phyloP scores from a whole-genome alignment of 1,140 invertebrate species.

The Phocides pigmalion region DNA sequence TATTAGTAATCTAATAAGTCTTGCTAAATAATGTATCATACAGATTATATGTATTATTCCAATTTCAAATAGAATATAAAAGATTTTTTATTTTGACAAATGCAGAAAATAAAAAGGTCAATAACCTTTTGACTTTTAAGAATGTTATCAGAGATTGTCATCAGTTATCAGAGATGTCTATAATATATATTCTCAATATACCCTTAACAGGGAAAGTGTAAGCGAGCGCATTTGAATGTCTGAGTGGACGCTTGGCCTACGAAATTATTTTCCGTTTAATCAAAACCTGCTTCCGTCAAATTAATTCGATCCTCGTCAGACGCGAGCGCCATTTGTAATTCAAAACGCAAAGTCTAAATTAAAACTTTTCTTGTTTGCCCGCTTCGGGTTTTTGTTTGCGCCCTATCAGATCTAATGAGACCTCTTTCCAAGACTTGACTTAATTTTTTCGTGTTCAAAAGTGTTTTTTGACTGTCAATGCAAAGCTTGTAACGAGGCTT shows the following conservation, averaged over 20 bases:
- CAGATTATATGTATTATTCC: no score
- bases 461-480: no score
- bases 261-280: constrained; percentile 57
- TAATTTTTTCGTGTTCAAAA: not conserved
- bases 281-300: constrained; percentile 50
- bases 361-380: constrained; percentile 42
- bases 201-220: constrained; percentile 24
- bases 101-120: no score
- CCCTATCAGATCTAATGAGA: constrained; percentile 8
- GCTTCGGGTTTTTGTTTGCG: constrained; percentile 9
- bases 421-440: not conserved
- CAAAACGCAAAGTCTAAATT: constrained; percentile 46
- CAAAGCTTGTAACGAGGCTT: no score
- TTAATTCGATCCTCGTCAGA: constrained; percentile 48
- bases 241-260: constrained; percentile 37
- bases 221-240: constrained; percentile 46
- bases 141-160: no score
- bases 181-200: not conserved
- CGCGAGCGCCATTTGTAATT: constrained; percentile 50
- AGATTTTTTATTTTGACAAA: no score
- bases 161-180: no score
- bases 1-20: no score
- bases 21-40: no score
- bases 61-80: no score
- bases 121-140: no score